These are phyloP conservation scores for Andrena camellia DNA, from an alignment of 2,888 invertebrate species.

Conservation along the genomic window DNA sequence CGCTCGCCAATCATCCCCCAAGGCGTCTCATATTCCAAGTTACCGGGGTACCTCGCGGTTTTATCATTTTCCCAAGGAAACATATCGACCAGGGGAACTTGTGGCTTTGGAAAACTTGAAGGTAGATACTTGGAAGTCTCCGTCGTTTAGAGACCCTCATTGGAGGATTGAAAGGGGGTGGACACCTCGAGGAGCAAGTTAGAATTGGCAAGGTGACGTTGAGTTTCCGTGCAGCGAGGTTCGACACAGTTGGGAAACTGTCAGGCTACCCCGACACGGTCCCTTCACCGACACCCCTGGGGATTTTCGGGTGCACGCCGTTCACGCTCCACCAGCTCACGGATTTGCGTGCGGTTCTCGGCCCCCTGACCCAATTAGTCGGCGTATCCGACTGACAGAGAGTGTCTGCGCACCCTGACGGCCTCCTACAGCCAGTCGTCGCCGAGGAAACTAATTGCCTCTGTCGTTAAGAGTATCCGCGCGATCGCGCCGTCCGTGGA, in stretches of 20 bases:
- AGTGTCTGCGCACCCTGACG: conserved; percentile 32
- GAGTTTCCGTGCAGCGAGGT: not conserved
- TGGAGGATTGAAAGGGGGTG: no score
- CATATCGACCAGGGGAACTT: no score
- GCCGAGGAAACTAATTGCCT: conserved; percentile 29
- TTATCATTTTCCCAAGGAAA: no score
- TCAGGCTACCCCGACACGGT: conserved; percentile 28
- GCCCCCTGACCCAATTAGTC: conserved; percentile 80
- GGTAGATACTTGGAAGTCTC: no score
- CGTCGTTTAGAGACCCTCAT: no score
- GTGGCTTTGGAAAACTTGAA: no score
- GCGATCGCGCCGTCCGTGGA: conserved; percentile 4
- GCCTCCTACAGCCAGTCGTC: conserved; percentile 25
- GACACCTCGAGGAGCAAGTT: no score
- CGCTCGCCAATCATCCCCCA: no score
- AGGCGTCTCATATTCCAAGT: no score
- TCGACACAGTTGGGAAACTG: conserved; percentile 32
- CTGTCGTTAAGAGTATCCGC: conserved; percentile 24
- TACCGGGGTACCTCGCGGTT: no score
- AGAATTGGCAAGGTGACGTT: not conserved
- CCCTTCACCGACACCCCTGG: conserved; percentile 53
- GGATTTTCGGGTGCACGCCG: conserved; percentile 61
- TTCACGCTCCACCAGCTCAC: conserved; percentile 59
- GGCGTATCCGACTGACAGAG: conserved; percentile 51
- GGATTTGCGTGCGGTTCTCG: conserved; percentile 77